These are phyloP conservation scores for Cyphomyrus plagiostoma DNA, from an alignment of 2,113 vertebrate genomes.

Conservation along the genomic window DNA sequence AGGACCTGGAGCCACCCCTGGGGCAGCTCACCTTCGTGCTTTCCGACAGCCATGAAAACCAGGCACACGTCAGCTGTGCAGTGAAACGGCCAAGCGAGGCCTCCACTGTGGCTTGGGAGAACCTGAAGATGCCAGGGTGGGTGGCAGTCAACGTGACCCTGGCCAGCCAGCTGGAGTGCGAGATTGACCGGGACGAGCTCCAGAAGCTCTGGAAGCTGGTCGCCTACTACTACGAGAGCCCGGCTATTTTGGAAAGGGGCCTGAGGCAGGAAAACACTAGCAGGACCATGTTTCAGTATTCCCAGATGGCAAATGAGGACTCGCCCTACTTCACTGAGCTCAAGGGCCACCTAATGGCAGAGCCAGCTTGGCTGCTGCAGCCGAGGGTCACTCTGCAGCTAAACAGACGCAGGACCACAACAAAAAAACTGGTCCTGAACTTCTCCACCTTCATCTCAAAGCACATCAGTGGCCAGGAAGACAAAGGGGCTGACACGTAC, in stretches of 20 bases:
- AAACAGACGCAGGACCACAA: slow-evolving; percentile 62
- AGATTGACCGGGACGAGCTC: slow-evolving; percentile 62
- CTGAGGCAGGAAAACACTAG: slow-evolving; percentile 49
- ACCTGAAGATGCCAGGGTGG: slow-evolving; percentile 37
- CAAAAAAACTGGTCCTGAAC: slow-evolving; percentile 64
- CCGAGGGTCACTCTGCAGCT: slow-evolving; percentile 60
- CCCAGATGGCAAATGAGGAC: slow-evolving; percentile 55
- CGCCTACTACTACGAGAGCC: slow-evolving; percentile 68
- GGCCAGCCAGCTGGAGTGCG: slow-evolving; percentile 56
- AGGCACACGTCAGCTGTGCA: slow-evolving; percentile 61
- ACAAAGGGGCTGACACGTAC: slow-evolving; percentile 21
- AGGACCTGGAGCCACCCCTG: slow-evolving; percentile 60
- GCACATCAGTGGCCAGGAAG: slow-evolving; percentile 34
- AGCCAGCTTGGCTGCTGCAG: slow-evolving; percentile 66
- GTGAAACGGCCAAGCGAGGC: slow-evolving; percentile 53
- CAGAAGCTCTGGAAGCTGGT: slow-evolving; percentile 69
- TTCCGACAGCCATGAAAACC: slow-evolving; percentile 65
- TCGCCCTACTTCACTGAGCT: slow-evolving; percentile 70
- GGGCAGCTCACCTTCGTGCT: slow-evolving; percentile 57
- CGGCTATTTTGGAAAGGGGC: slow-evolving; percentile 62
- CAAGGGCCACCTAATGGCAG: slow-evolving; percentile 61
- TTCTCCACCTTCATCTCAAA: slow-evolving; percentile 59
- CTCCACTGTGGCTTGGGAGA: slow-evolving; percentile 52
- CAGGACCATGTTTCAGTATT: slow-evolving; percentile 55
- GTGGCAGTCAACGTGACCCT: slow-evolving; percentile 59